A percentile compares a stretch with the other conserved stretches of the same genome.
These are phyloP conservation scores for Atherinosoma microstoma DNA, from an alignment of 2,797 vertebrate species.

Conservation along the genomic window DNA sequence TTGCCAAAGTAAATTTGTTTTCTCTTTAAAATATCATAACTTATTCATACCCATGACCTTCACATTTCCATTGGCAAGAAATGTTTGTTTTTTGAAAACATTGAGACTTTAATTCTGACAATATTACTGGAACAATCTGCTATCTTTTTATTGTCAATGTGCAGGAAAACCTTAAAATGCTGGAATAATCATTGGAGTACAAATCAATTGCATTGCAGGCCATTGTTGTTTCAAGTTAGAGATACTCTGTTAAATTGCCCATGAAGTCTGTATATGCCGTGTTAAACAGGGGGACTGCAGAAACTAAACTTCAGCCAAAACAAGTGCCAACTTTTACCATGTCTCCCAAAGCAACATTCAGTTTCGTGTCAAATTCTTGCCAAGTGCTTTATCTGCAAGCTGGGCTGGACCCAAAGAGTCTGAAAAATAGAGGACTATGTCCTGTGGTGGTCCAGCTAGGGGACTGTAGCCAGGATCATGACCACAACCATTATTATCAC, in stretches of 20 bases:
- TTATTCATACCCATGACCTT: conserved; percentile 41
- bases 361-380: conserved; percentile 48
- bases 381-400: conserved; percentile 62
- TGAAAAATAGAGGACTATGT: conserved; percentile 44
- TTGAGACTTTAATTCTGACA: conserved; percentile 29
- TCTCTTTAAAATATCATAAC: conserved; percentile 17
- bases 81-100: conserved; percentile 22
- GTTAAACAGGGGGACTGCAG: conserved; percentile 18
- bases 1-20: conserved; percentile 54
- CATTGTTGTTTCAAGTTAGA: conserved; percentile 18
- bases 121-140: conserved; percentile 1
- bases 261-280: conserved; percentile 18
- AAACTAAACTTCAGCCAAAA: conserved; percentile 31
- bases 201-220: conserved; percentile 17
- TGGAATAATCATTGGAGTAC: conserved; percentile 15
- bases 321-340: conserved; percentile 27
- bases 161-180: neutral
- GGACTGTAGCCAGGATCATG: conserved; percentile 44
- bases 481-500: conserved; percentile 60
- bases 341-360: conserved; percentile 32
- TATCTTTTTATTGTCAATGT: neutral
- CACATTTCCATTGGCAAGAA: conserved; percentile 34
- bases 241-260: conserved; percentile 17
- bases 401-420: conserved; percentile 29
- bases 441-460: conserved; percentile 40